Evolutionary conservation across 1,140 invertebrate species (phyloP), one percentile per base, ranked within the genome.

Genomic region (Bombus consobrinus): DNA sequence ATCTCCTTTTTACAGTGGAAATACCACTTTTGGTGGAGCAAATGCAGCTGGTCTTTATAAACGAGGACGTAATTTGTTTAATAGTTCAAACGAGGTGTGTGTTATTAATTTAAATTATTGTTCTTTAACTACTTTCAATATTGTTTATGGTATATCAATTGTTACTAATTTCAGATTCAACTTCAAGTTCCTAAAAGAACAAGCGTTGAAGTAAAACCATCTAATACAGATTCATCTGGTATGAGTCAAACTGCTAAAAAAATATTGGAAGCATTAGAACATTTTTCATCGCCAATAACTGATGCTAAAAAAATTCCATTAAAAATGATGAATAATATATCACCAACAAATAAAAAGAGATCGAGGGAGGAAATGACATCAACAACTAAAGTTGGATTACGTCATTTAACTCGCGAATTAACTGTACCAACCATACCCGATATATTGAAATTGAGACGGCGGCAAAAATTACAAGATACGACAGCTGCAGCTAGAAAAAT

Each of bases 1-100:
- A 5, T 97, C 98, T 22, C 97, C 98, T 57, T 98, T 98, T 93
- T 98, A 98, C 93, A 96, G 96, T 87, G 98, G 97, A n/a, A 96
- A 96, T 88, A 98, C 97, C 5, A 97, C 96, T 69, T 98, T 97
- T 94, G 98, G 98, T 43, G 98, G 98, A 71, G 96, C 97, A 62
- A 95, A 95, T 89, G 92, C 94, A 39, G 96, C 97, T 66, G 96
- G 96, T 4, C 96, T 97, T 80, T 96, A 96, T 43, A 95, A 95
- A 80, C 95, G 94, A 82, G 95, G 95, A 87, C 93, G 94, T 73
- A 93, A 94, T 84, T 91, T 95, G 83, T 94, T 96, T 76, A 92
- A 90, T 74, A 88, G 88, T 81, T 79, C 89, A 28, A 89, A 88
- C 47, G 91, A 94, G 86, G 93, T 94, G 90, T 13, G 72, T 88